Evolutionary conservation across 2,797 vertebrate genomes (phyloP), one percentile per base, ranked within the genome.

Genomic region (Lacerta viridis): DNA sequence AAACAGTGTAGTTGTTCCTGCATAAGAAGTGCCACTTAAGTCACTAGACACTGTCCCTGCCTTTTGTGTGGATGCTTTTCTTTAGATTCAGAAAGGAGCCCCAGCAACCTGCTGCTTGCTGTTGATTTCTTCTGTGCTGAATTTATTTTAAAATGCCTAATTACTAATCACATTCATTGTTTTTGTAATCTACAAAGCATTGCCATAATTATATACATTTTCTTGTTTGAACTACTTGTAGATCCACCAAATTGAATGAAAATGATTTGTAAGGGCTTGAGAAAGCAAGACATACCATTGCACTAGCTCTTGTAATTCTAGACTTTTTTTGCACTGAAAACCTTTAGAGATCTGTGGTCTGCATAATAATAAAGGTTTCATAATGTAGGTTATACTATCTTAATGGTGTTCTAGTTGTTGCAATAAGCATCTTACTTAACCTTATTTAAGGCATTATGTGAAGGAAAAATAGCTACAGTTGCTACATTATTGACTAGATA

Each of bases 11-110:
- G 75, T 89, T 91, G 84, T 89, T 71, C 25, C 61, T 94, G 91
- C 74, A 59, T 83, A 41, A 89, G 71, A 92, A 90, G 43, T 74
- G 78, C 84, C 93, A 84, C 84, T 94, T 87, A 90, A 92, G 90
- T 93, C 88, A 93, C 50, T 36, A 93, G 87, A 74, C 90, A 84
- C 82, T 86, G 90, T 55, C 90, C 85, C 33, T 17, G 69, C 18
- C 33, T 72, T 13, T 72, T 72, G 69, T 72, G 69, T 72, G 71
- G 71, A 72, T 33, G n/a, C 71, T 23, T 72, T 36, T 72, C 5
- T 72, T 72, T 33, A 13, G 36, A 36, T 36, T 2, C 20, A 72
- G 4, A 33, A 72, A 36, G 71, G 33, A 72, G 50, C 50, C 13
- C 50, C 50, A 55, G 13, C 50, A 15, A 55, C 13, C 50, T 72